These are phyloP conservation scores for Hetaerina americana DNA, from an alignment of 1,140 invertebrate genomes.

Conservation along the genomic window DNA sequence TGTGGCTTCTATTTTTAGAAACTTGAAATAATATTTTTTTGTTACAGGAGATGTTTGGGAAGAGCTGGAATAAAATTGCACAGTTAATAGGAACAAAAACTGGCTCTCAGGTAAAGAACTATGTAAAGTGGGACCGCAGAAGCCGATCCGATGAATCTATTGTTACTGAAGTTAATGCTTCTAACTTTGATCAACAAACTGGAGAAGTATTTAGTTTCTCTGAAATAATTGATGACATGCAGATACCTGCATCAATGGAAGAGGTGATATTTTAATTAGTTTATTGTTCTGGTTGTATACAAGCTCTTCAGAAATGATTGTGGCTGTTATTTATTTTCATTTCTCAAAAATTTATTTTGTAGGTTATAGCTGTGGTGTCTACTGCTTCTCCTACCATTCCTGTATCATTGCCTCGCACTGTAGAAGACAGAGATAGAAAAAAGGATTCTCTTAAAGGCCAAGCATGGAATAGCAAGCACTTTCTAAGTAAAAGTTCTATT, in stretches of 20 bases:
- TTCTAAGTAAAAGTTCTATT: constrained; percentile 6
- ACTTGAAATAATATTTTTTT: too few species aligned
- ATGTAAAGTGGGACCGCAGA: constrained; percentile 25
- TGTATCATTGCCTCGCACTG: constrained; percentile 15
- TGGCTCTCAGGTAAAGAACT: constrained; percentile 43
- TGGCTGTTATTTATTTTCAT: background rate
- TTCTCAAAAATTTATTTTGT: constrained; percentile 1
- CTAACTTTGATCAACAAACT: background rate
- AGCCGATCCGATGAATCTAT: constrained; percentile 9
- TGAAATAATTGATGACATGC: constrained; percentile 24
- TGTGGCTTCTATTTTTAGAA: too few species aligned
- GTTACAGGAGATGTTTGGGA: constrained; percentile 45
- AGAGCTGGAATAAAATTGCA: constrained; percentile 44
- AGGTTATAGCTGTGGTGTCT: constrained; percentile 32
- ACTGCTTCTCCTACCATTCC: constrained; percentile 35
- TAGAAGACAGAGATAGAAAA: constrained; percentile 14
- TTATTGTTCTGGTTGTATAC: background rate
- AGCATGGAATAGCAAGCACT: constrained; percentile 9
- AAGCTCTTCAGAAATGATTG: background rate
- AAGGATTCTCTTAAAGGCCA: constrained; percentile 8
- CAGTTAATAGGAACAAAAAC: constrained; percentile 47
- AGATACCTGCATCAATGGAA: constrained; percentile 35
- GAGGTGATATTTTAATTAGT: constrained; percentile 24
- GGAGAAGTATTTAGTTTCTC: constrained; percentile 4
- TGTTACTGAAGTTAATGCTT: background rate